phyloP scores from a whole-genome alignment of 53 echinoderm and acorn worm species.

The Paelopatides confundens region DNA sequence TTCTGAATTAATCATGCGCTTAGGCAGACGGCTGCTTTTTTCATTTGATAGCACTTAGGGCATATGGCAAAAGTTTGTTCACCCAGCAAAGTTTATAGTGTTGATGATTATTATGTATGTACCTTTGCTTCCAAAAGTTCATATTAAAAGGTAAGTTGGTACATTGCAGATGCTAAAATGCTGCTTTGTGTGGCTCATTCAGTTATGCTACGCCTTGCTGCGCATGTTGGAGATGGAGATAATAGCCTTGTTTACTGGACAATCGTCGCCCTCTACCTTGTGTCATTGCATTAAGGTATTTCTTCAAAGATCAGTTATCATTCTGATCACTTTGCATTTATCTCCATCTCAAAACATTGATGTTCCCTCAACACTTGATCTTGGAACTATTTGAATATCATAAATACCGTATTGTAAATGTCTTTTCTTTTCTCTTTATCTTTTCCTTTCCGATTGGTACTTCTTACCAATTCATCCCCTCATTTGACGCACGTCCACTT shows the following conservation, averaged over 20 bases:
- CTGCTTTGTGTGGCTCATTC: not conserved
- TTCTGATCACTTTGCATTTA: not conserved
- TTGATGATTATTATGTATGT: too few species aligned
- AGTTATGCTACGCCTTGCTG: constrained; percentile 3
- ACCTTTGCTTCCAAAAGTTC: too few species aligned
- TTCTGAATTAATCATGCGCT: not conserved
- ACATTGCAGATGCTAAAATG: not conserved
- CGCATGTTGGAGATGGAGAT: constrained; percentile 39
- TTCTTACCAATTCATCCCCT: not conserved
- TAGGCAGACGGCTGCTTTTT: not conserved
- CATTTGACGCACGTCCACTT: not conserved
- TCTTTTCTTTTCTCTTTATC: constrained; percentile 16
- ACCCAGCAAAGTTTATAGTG: too few species aligned
- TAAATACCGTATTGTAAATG: not conserved
- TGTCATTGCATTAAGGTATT: too few species aligned
- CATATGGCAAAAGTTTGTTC: not conserved
- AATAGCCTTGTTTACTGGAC: not conserved
- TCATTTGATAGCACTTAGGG: not conserved
- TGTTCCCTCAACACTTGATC: constrained; percentile 35
- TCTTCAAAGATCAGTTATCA: not conserved
- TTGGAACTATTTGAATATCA: not conserved
- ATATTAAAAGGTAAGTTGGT: not conserved
- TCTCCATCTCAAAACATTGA: constrained; percentile 37
- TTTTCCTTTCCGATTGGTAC: not conserved
- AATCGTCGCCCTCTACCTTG: too few species aligned